Base-by-base conservation (phyloP, 2,888 invertebrate species). In the Megamerina dolium region DNA sequence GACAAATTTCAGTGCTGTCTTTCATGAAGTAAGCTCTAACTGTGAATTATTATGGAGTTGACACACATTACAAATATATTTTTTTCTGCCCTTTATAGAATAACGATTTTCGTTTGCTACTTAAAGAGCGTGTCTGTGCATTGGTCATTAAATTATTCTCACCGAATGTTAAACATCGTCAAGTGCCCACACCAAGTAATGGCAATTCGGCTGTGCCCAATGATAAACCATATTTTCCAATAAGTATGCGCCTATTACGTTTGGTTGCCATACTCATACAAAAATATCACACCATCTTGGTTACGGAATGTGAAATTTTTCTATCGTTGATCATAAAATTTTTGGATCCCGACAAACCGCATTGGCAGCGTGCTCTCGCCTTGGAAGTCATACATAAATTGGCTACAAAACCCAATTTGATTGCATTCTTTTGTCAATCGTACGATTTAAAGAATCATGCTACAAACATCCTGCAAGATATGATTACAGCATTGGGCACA, bases 291-390 rank as follows among this genome's bases (percentile, higher is more conserved):
- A 80, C 81, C 8, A 76, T 94, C 48, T 72, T 96, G 77, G 94
- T 92, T 50, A 97, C 97, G 1, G 96, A 99, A 72, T 96, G 96
- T 72, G 99, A 99, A 74, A 97, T 99, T 64, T 97, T 99, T 73
- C 76, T 99, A 32, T 95, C 96, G 0, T 75, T 97, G 38, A 87
- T 99, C 40, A 90, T 97, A 27, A 96, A 97, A 72, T 97, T 99
- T 73, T 75, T 97, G 68, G 97, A 97, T 68, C 88, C 91, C 0
- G 97, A 97, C 66, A 94, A 95, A 72, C 93, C 94, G 3, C 78
- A 86, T 51, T 99, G 99, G 97, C 96, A 97, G 69, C 76, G 96
- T 43, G 92, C 94, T 2, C 72, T 96, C 38, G 95, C 97, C 0
- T 70, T 99, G 14, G 99, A 99, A 75, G 95, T 97, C 3, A 75